Evolutionary conservation across 2,113 vertebrate genomes (phyloP), one percentile per base, ranked within the genome.

Genomic region (Panthera uncia): DNA sequence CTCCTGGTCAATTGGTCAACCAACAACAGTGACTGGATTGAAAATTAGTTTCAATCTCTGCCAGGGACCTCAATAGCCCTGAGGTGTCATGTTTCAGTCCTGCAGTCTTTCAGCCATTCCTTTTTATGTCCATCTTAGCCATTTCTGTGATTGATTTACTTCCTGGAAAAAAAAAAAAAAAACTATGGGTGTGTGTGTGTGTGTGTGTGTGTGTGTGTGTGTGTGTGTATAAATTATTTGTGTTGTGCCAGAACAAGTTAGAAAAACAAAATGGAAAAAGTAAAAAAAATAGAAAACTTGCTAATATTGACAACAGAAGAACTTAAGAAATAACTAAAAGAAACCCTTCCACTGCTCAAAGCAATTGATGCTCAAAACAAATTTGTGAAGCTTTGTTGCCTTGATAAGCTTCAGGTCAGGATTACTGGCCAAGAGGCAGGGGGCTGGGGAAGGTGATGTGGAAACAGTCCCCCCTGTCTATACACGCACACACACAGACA

Each of bases 141-240:
- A 61, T 66, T 96, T 81, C n/a, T 90, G 10, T 91, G 36, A 63
- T 89, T 89, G 50, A 48, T 45, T 94, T 55, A 69, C 13, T 66
- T 66, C 33, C 29, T 31, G 13, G 15, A 61, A 61, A n/a, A 38
- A 16, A 79, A 86, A 45, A 41, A 19, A 57, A 57, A 31, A 38
- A 45, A 65, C 10, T 57, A 41, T 57, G 87, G 23, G 0, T 41
- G 33, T 18, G 12, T 81, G 29, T 68, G 0, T 16, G 4, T 33
- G 0, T 16, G 4, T 33, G 25, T 33, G 12, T 21, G 7, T 11
- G 0, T 21, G 27, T 31, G 4, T 2, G 3, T 31, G 4, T 2
- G 3, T 27, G 19, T n/a, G 29, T 13, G 14, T 29, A 11, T 25
- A 61, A 61, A 61, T 36, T 71, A 10, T 36, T 71, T 71, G 68